A percentile compares a stretch with the other conserved stretches of the same genome.
phyloP scores from a whole-genome alignment of 1,140 invertebrate genomes.

The Drosophila virilis region DNA sequence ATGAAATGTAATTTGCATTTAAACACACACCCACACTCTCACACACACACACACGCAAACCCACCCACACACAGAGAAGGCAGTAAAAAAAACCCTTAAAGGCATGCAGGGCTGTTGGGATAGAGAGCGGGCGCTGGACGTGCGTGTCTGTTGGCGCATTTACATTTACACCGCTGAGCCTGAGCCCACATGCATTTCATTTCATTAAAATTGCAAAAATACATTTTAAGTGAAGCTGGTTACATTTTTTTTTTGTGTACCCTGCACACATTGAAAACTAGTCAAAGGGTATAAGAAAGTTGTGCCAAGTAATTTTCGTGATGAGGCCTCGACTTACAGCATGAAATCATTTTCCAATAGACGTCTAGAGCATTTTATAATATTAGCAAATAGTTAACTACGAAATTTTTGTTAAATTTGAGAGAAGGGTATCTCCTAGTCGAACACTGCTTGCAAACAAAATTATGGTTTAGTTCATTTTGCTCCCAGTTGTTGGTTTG shows the following conservation, averaged over 20 bases:
- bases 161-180: constrained; percentile 55
- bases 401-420: not conserved
- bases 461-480: not conserved
- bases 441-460: not conserved
- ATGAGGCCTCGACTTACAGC: not conserved
- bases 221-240: constrained; percentile 69
- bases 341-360: too few relatives aligned
- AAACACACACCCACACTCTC: constrained; percentile 53
- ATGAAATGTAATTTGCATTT: constrained; percentile 82
- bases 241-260: constrained; percentile 29
- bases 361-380: not conserved
- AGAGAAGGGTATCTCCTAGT: not conserved
- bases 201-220: constrained; percentile 81
- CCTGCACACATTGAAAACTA: not conserved
- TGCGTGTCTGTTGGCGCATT: constrained; percentile 64
- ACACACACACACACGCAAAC: constrained; percentile 3
- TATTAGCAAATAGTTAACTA: not conserved
- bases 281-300: not conserved
- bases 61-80: constrained; percentile 9
- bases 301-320: not conserved
- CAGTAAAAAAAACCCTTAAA: constrained; percentile 22
- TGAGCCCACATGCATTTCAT: constrained; percentile 73
- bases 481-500: constrained; percentile 18
- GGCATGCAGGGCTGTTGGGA: constrained; percentile 26
- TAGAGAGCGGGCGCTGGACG: constrained; percentile 17